These are phyloP conservation scores for Chionoecetes opilio DNA, from an alignment of 1,140 invertebrate genomes.

Conservation along the genomic window DNA sequence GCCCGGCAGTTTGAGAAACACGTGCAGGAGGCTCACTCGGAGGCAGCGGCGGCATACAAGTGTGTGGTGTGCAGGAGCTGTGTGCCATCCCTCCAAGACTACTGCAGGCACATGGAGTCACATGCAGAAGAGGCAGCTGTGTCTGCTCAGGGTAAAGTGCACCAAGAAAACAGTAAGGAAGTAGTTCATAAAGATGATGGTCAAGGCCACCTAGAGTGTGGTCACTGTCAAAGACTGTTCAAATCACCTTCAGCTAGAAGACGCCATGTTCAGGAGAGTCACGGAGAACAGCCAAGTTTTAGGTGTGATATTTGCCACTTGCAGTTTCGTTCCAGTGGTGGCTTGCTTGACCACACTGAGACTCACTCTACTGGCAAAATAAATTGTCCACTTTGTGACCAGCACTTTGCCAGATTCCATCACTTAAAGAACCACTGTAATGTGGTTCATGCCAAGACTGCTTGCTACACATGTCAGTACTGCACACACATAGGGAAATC, in stretches of 20 bases:
- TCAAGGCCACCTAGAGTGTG: constrained; percentile 50
- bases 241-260: constrained; percentile 44
- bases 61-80: constrained; percentile 68
- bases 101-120: constrained; percentile 70
- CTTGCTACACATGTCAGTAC: constrained; percentile 61
- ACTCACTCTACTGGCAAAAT: constrained; percentile 70
- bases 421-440: constrained; percentile 71
- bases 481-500: constrained; percentile 65
- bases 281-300: constrained; percentile 58
- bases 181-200: neutral
- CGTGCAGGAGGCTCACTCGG: constrained; percentile 44
- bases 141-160: neutral
- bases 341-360: constrained; percentile 70
- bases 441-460: constrained; percentile 59
- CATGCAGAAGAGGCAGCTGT: constrained; percentile 60
- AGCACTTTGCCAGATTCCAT: constrained; percentile 74
- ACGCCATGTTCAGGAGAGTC: constrained; percentile 52
- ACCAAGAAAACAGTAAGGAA: constrained; percentile 12
- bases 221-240: constrained; percentile 62
- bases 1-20: constrained; percentile 51
- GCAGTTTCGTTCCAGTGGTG: constrained; percentile 59
- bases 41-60: constrained; percentile 56
- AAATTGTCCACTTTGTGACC: constrained; percentile 64
- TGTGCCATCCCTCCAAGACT: constrained; percentile 22
- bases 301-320: constrained; percentile 69